A percentile compares a stretch with the other conserved stretches of the same genome.
Conservation (phyloP, 2,113 vertebrate genomes). For the Pantherophis guttatus region DNA sequence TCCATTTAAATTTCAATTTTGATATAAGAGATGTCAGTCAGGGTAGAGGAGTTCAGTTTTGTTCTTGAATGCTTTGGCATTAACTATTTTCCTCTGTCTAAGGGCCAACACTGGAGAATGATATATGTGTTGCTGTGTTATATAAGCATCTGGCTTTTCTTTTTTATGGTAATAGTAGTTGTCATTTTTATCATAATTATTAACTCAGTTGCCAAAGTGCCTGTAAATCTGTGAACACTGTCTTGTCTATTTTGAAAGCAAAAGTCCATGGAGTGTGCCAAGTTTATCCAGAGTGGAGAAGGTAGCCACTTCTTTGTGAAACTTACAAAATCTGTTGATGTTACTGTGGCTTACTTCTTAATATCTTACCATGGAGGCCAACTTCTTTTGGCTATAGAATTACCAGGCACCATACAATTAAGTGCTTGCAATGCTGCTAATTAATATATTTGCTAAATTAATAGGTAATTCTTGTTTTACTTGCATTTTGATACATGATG, state of each 20-base stretch:
- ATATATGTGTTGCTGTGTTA: not conserved
- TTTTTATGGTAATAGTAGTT: not conserved
- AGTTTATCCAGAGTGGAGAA: not conserved
- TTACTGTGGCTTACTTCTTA: not conserved
- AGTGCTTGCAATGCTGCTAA: not conserved
- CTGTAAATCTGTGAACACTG: not conserved
- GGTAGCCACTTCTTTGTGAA: not conserved
- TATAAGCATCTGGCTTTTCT: not conserved
- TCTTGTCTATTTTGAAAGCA: not conserved
- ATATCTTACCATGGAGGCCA: not conserved
- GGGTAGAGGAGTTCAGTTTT: not conserved
- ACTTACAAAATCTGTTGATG: no score
- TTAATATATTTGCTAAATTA: accelerated
- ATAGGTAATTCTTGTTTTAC: not conserved
- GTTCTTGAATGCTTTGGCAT: not conserved
- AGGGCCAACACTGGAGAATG: not conserved
- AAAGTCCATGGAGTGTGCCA: not conserved
- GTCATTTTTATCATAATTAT: not conserved
- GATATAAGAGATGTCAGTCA: not conserved
- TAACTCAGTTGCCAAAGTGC: not conserved
- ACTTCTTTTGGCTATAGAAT: not conserved
- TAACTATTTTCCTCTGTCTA: not conserved
- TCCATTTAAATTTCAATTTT: not conserved
- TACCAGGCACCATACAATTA: not conserved
- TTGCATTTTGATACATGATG: not conserved